These are phyloP conservation scores for Hirtodrosophila cameraria DNA, from an alignment of 2,888 invertebrate genomes.

Conservation along the genomic window DNA sequence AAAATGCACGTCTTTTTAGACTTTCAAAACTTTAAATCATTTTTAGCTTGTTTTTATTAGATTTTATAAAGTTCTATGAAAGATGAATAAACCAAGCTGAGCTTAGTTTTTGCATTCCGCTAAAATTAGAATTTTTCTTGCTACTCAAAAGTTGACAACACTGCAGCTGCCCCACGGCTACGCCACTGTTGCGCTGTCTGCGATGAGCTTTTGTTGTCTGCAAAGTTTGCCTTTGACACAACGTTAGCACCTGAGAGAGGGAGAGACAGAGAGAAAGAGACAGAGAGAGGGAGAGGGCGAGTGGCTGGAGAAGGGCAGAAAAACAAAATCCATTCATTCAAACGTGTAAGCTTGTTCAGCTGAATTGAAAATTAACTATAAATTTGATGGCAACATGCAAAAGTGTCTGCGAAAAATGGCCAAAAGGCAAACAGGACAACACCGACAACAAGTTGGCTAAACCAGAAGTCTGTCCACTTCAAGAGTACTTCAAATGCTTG, in stretches of 20 bases:
- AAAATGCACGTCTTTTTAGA: too few relatives aligned
- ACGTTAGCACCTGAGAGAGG: slow-evolving; percentile 37
- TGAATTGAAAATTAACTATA: slow-evolving; percentile 79
- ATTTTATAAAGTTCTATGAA: too few relatives aligned
- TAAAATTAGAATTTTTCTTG: too few relatives aligned
- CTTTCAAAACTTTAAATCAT: too few relatives aligned
- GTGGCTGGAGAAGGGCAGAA: too few relatives aligned
- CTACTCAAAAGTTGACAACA: not conserved
- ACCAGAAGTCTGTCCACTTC: slow-evolving; percentile 28
- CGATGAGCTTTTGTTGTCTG: slow-evolving; percentile 74
- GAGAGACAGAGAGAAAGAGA: not conserved
- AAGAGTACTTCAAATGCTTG: slow-evolving; percentile 4
- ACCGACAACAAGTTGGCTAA: slow-evolving; percentile 21
- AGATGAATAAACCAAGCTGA: too few relatives aligned
- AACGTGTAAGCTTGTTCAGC: slow-evolving; percentile 70
- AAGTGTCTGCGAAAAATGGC: slow-evolving; percentile 12
- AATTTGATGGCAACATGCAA: slow-evolving; percentile 61
- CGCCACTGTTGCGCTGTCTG: slow-evolving; percentile 42
- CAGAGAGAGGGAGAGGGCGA: slow-evolving; percentile 11
- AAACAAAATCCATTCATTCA: slow-evolving; percentile 65
- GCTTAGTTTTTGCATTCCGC: too few relatives aligned
- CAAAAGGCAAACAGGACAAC: slow-evolving; percentile 1
- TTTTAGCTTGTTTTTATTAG: too few relatives aligned
- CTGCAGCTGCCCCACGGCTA: slow-evolving; percentile 4
- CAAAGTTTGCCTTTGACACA: slow-evolving; percentile 74